Percentiles rank a stretch among this genome's conserved stretches.
phyloP scores from a whole-genome alignment of 2,888 invertebrate species.

The Teinopalpus imperialis region DNA sequence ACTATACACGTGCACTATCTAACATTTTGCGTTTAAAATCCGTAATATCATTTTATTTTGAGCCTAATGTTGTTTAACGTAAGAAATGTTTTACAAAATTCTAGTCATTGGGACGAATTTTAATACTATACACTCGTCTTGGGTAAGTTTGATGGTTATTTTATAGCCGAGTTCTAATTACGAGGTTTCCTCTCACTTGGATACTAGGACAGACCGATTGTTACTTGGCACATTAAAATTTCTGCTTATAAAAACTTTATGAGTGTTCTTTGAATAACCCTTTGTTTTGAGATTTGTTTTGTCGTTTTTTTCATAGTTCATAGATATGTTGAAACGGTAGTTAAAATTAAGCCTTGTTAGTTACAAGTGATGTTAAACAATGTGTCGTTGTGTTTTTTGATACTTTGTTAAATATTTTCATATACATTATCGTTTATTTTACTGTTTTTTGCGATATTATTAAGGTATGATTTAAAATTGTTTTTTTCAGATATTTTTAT shows the following conservation, averaged over 20 bases:
- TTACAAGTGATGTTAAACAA: slow-evolving; percentile 27
- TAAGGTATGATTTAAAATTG: too few relatives aligned
- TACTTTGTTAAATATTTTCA: too few relatives aligned
- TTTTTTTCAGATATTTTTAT: too few relatives aligned
- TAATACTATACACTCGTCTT: slow-evolving; percentile 61
- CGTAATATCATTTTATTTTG: slow-evolving; percentile 29
- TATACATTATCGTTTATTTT: too few relatives aligned
- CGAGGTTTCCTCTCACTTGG: slow-evolving; percentile 64
- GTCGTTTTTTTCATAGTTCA: slow-evolving; percentile 31
- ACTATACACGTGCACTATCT: slow-evolving; percentile 43
- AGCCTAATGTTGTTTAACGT: slow-evolving; percentile 30
- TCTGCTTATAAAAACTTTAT: slow-evolving; percentile 62
- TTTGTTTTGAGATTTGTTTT: slow-evolving; percentile 57
- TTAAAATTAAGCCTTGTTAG: slow-evolving; percentile 24
- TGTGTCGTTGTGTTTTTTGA: slow-evolving; percentile 2
- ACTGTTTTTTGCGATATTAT: too few relatives aligned
- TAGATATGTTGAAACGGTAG: slow-evolving; percentile 30
- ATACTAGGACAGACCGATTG: slow-evolving; percentile 66
- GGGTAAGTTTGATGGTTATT: slow-evolving; percentile 76
- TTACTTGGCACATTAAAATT: slow-evolving; percentile 58
- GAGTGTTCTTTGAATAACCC: slow-evolving; percentile 54
- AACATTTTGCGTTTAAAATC: slow-evolving; percentile 13
- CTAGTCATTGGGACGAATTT: slow-evolving; percentile 41
- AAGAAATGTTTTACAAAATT: slow-evolving; percentile 26
- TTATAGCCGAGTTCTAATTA: slow-evolving; percentile 76